Percentiles rank a stretch among this genome's conserved stretches.
Evolutionary conservation across 1,140 invertebrate species (phyloP).

Genomic region (Brachionus sp.): DNA sequence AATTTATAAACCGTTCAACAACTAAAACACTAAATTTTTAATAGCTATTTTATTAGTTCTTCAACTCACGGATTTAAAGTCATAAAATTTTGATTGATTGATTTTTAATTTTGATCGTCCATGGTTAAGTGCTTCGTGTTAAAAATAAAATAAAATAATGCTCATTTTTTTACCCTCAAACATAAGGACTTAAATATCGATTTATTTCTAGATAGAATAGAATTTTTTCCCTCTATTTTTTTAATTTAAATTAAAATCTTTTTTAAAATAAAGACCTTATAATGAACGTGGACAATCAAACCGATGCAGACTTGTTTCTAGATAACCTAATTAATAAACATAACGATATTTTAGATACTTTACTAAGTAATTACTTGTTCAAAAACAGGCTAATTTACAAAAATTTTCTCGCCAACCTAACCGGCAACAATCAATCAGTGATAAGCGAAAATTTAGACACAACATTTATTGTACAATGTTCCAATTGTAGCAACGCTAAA

Average conservation of each 20-base stretch:
- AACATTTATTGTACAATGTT: background rate
- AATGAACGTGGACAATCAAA: background rate
- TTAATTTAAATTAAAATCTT: background rate
- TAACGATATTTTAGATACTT: constrained; percentile 28
- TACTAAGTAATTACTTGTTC: background rate
- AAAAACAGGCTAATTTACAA: background rate
- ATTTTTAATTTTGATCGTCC: constrained; percentile 37
- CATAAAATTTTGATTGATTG: constrained; percentile 42
- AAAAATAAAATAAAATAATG: background rate
- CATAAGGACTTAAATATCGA: background rate
- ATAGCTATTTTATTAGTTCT: constrained; percentile 13
- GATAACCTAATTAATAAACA: constrained; percentile 2
- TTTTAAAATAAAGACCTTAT: background rate
- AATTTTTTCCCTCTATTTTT: background rate
- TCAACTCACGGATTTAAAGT: constrained; percentile 34
- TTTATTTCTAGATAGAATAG: background rate
- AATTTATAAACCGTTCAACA: constrained; percentile 41
- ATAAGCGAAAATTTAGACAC: background rate
- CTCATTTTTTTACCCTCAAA: background rate
- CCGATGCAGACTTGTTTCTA: background rate
- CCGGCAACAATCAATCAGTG: background rate
- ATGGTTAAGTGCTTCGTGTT: background rate
- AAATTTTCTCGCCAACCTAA: background rate
- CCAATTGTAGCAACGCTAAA: background rate
- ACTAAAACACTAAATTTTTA: background rate